Base-by-base conservation (phyloP, 1,140 invertebrate species). In the Papilio polytes region DNA sequence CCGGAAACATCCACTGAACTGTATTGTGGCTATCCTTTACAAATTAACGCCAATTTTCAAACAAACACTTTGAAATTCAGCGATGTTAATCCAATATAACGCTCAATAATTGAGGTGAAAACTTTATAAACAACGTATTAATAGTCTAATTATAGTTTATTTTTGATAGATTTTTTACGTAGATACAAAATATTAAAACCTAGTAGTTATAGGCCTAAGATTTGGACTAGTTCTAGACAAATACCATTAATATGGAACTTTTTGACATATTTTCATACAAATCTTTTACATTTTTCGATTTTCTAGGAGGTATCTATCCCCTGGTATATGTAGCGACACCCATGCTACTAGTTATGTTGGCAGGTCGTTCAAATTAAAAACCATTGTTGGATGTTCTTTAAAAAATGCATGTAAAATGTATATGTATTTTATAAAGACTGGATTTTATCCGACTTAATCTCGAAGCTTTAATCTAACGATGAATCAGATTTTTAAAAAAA, bases 31-130 rank as follows among this genome's bases (percentile, higher is more conserved):
- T 36, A 51, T 51, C 74, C 18, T 76, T 76, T 53, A 77, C 48
- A 56, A 77, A 77, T 77, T 77, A 77, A 77, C 74, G 9, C 4
- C 51, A 77, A 77, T 53, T 48, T 77, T 56, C 48, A 77, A 77
- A 77, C 48, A 53, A 77, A 74, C 41, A 56, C 74, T 22, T 18
- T 41, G 26, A 41, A 15, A 46, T 20, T 46, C 10, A 8, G n/a
- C 36, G 72, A 74, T 41, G 12, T n/a, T 74, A 41, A 26, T 74
- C n/a, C 46, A 74, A 48, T 22, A 74, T 48, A 22, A 46, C 44
- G 9, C 15, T 74, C 41, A 74, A 48, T 74, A 20, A 74, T 20
- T 46, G 44, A 20, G n/a, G 18, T 74, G 7, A 10, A 46, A 44
- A 48, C 59, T 63, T 74, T 74, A 1, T 22, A 2, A 74, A 22